Conservation (phyloP, 2,888 invertebrate genomes). For the Acrobasis repandana region DNA sequence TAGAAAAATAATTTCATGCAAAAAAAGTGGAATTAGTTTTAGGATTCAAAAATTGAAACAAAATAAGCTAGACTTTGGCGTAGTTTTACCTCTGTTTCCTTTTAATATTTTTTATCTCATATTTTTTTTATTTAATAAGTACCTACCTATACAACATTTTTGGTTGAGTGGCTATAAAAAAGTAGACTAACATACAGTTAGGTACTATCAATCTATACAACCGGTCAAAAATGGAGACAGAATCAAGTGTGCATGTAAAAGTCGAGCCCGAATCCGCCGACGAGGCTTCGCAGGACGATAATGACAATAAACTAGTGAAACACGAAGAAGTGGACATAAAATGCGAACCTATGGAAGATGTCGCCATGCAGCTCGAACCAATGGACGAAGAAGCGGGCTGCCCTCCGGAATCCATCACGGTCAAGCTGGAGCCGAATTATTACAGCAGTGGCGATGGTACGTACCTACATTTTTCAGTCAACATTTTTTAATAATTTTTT, state of each 20-base stretch:
- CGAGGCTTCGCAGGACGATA: conserved; percentile 1
- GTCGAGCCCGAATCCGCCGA: background rate
- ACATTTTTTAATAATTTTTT: background rate
- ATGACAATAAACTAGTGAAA: background rate
- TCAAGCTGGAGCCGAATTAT: conserved; percentile 27
- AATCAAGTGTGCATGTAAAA: conserved; percentile 4
- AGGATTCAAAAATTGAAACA: no score
- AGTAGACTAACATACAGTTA: background rate
- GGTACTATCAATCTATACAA: background rate
- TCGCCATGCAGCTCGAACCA: background rate
- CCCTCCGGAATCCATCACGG: conserved; percentile 22
- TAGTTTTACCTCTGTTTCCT: background rate
- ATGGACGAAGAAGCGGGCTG: background rate
- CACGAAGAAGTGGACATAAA: background rate
- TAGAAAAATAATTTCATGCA: background rate
- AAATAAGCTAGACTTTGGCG: background rate
- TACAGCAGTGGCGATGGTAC: conserved; percentile 27
- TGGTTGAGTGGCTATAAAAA: background rate
- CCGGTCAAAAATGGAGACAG: conserved; percentile 18
- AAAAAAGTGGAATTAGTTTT: no score
- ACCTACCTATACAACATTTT: no score
- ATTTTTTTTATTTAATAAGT: background rate
- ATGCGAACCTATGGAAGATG: conserved; percentile 1
- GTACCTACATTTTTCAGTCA: background rate
- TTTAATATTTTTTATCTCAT: background rate